Conservation (phyloP, 2,113 vertebrate species). For the Ibidorhyncha struthersii region DNA sequence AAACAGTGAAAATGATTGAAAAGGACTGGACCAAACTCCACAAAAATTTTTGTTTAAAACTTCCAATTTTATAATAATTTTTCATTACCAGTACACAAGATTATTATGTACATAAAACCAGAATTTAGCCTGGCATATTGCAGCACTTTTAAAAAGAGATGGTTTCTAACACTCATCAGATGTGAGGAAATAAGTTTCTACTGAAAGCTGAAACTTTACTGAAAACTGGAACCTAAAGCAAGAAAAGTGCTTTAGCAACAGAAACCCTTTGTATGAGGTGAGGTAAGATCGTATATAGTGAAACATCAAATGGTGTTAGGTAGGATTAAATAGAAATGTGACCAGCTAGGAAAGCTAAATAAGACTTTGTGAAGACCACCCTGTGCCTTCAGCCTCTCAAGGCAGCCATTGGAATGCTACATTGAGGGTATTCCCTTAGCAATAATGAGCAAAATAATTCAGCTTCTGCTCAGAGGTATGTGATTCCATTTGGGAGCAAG, state of each 20-base stretch:
- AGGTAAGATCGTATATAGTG: not conserved
- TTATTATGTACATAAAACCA: fast-evolving
- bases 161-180: not conserved
- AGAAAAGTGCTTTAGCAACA: not conserved
- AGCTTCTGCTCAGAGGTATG: not conserved
- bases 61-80: not conserved
- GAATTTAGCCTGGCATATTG: not conserved
- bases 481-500: not conserved
- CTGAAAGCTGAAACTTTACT: not conserved
- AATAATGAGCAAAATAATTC: not conserved
- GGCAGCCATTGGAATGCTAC: not conserved
- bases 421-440: not conserved
- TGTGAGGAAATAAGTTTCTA: not conserved
- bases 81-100: not conserved
- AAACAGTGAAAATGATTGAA: not conserved
- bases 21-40: not conserved
- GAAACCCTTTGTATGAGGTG: not conserved
- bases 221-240: not conserved
- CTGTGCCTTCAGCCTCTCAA: not conserved
- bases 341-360: not conserved
- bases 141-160: not conserved
- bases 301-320: not conserved
- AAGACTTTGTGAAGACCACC: not conserved
- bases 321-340: not conserved
- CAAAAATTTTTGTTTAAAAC: not conserved